Evolutionary conservation across 2,888 invertebrate species (phyloP).

Genomic region (Bruchidius siliquastri): DNA sequence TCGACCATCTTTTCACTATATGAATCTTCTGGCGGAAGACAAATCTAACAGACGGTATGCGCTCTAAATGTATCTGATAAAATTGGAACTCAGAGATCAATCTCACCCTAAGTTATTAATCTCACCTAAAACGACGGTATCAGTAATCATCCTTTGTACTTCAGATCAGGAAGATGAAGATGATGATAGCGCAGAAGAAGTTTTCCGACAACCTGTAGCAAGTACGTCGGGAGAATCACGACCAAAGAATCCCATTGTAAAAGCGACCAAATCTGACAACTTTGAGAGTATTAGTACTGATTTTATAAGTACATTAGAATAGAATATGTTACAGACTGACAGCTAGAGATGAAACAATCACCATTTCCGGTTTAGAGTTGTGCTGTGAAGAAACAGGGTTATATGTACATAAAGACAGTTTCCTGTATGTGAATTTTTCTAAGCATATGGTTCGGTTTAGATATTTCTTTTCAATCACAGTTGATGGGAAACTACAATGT

Average conservation of each 20-base stretch:
- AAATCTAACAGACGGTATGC: too few species aligned
- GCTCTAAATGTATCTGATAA: too few species aligned
- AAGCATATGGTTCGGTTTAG: neutral
- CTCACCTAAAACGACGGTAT: too few species aligned
- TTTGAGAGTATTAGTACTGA: slow-evolving; percentile 32
- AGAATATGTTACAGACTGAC: slow-evolving; percentile 14
- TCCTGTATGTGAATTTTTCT: neutral
- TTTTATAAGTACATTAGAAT: slow-evolving; percentile 34
- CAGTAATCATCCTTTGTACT: neutral
- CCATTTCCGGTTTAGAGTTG: neutral
- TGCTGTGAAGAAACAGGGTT: neutral
- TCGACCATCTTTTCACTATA: too few species aligned
- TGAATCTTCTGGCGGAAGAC: too few species aligned
- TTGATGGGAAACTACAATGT: too few species aligned
- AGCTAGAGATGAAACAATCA: neutral
- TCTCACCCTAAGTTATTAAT: too few species aligned
- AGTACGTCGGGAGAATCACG: slow-evolving; percentile 23
- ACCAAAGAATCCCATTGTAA: slow-evolving; percentile 15
- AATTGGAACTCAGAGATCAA: too few species aligned
- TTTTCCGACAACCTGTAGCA: slow-evolving; percentile 26
- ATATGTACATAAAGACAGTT: neutral
- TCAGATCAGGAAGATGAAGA: slow-evolving; percentile 27
- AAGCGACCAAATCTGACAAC: slow-evolving; percentile 11
- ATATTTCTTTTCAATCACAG: neutral
- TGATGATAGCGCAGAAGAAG: slow-evolving; percentile 33